Conservation (phyloP, 2,888 invertebrate genomes). For the Latrodectus elegans region DNA sequence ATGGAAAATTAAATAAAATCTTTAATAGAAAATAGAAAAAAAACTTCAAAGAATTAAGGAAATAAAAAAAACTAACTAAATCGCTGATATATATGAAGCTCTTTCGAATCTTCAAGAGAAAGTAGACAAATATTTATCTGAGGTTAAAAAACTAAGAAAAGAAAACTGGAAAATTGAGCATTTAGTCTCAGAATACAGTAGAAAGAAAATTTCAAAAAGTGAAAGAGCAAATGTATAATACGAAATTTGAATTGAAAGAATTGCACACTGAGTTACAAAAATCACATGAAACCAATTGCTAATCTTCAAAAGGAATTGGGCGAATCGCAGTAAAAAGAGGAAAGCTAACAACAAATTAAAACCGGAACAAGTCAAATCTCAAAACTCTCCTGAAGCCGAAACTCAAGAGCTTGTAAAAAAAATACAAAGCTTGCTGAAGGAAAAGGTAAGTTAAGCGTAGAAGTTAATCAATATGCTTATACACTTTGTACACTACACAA, state of each 20-base stretch:
- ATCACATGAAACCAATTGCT: constrained; percentile 27
- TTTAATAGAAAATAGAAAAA: too few species aligned
- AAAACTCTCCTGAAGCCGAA: constrained; percentile 50
- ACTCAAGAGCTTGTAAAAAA: constrained; percentile 53
- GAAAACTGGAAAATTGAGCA: constrained; percentile 77
- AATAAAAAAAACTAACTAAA: constrained; percentile 59
- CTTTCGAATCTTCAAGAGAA: constrained; percentile 58
- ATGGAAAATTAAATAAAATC: too few species aligned
- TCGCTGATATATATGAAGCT: constrained; percentile 58
- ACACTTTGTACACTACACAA: constrained; percentile 37
- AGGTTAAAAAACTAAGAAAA: constrained; percentile 86
- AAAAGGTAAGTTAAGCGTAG: constrained; percentile 53
- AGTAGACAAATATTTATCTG: constrained; percentile 52
- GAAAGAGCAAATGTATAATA: constrained; percentile 47
- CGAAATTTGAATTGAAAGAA: constrained; percentile 57
- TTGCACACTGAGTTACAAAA: constrained; percentile 48
- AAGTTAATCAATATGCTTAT: constrained; percentile 52
- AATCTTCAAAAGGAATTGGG: constrained; percentile 50
- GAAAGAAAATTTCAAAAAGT: constrained; percentile 58
- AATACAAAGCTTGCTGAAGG: constrained; percentile 45
- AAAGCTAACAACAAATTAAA: constrained; percentile 54
- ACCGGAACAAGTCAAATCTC: constrained; percentile 44
- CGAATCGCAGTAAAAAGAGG: constrained; percentile 38
- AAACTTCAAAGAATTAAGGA: too few species aligned
- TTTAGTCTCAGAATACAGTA: constrained; percentile 55